Evolutionary conservation across 2,113 vertebrate genomes (phyloP), one percentile per base, ranked within the genome.

Genomic region (Myrmecobius fasciatus): DNA sequence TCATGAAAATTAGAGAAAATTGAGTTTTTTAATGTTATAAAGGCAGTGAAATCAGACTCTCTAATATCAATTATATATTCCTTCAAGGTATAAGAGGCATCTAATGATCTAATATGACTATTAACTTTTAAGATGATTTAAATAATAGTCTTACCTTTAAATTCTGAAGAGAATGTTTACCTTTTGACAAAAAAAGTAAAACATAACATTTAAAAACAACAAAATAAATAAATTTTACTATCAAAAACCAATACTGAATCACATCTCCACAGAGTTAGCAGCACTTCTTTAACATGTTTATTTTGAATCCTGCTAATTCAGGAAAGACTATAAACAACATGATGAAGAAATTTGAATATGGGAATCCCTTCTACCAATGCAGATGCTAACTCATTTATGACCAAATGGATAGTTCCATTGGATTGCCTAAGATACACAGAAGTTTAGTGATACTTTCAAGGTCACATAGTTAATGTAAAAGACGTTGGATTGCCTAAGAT

Each of bases 61-160:
- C n/a, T 49, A n/a, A 31, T 91, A 96, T 25, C 53, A 83, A 8
- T 91, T 47, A 90, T 51, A 94, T 26, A 0, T 0, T 14, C 1
- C 49, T 6, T 60, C 3, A 91, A 94, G 92, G 24, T 46, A 93
- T 4, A 92, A 48, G 49, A 75, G 17, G 11, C 92, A 8, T 43
- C 95, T 94, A 26, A 93, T 97, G 90, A 92, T n/a, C n/a, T n/a
- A n/a, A n/a, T n/a, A n/a, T n/a, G n/a, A n/a, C n/a, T n/a, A n/a
- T n/a, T n/a, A n/a, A n/a, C n/a, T 93, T 75, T 91, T 46, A 0
- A 12, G 91, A 94, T 75, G 24, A 95, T 3, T 0, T 95, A 95
- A 91, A 90, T 49, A 0, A 25, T 47, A 89, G 22, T 48, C 98
- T 98, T 98, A 99, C 98, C 98, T 98, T 98, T 96, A 98, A 93